Evolutionary conservation across 1,140 invertebrate genomes (phyloP), one percentile per base, ranked within the genome.

Genomic region (Macrotrachela quadricornifera): DNA sequence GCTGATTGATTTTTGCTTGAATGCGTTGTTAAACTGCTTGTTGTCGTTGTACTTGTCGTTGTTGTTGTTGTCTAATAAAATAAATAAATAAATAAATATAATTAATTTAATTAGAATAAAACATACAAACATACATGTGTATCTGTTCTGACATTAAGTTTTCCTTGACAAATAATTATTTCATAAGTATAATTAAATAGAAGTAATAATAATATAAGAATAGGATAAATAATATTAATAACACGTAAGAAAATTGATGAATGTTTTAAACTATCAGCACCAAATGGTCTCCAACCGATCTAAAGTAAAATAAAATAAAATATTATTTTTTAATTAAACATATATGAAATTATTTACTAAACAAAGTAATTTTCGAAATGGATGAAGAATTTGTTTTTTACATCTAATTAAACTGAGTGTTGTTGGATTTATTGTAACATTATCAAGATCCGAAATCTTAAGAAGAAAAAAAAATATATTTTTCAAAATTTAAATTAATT

Each of bases 281-380:
- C 59, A 57, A 67, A 65, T 15, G 61, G 60, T 42, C 64, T 56
- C 65, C 65, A 67, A 6, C 64, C 64, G 58, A 67, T 65, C 65
- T 67, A 53, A 46, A 59, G 55, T 36, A 37, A 49, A 53, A 50
- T 30, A n/a, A 15, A 4, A n/a, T n/a, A n/a, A n/a, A n/a, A n/a
- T n/a, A 30, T 30, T 30, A 4, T 30, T 30, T 8, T 10, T 30
- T 4, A 30, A 30, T 4, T 4, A 30, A 8, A 30, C 2, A 30
- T 30, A 4, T 30, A 30, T 30, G 21, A 30, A 30, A 30, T 30
- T 30, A 30, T 62, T 62, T 58, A 67, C 65, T 60, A 67, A 64
- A 50, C 61, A 60, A 13, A 67, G 59, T 3, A 67, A 58, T 47
- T 51, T 59, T 59, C 63, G 62, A 56, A 66, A 67, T 11, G 64